Percentiles rank a stretch among this genome's conserved stretches.
phyloP scores from a whole-genome alignment of 2,888 invertebrate genomes.

The Axea sp. region DNA sequence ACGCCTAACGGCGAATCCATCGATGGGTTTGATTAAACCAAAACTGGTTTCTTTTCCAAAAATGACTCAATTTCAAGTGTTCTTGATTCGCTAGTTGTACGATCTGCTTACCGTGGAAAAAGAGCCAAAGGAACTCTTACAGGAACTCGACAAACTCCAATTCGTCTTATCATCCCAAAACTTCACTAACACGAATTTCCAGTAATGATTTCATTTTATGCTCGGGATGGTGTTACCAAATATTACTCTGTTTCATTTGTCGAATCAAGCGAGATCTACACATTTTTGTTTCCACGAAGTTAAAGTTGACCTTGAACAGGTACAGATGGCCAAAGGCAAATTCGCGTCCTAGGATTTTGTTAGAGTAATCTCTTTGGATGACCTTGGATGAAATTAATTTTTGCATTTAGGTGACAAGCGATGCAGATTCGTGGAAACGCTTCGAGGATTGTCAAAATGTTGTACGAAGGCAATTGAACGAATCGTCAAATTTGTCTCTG shows the following conservation, averaged over 20 bases:
- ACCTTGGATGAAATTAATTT: background rate
- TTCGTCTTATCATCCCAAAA: constrained; percentile 47
- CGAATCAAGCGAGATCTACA: no score
- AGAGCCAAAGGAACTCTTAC: constrained; percentile 25
- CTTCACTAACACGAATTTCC: constrained; percentile 53
- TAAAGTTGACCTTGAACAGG: no score
- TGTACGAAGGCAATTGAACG: constrained; percentile 38
- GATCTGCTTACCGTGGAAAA: constrained; percentile 15
- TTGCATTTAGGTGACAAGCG: background rate
- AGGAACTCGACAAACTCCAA: constrained; percentile 52
- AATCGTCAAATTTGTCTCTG: constrained; percentile 59
- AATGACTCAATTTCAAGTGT: constrained; percentile 44
- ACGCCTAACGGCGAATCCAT: no score
- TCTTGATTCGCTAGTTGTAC: constrained; percentile 21
- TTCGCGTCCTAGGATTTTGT: no score
- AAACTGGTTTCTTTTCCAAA: constrained; percentile 16
- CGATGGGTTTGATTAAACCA: no score
- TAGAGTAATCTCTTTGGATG: no score
- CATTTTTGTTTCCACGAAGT: constrained; percentile 4
- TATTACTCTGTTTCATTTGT: constrained; percentile 16
- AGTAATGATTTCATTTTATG: constrained; percentile 51
- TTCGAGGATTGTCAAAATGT: constrained; percentile 36
- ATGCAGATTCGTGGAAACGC: constrained; percentile 29
- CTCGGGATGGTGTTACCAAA: constrained; percentile 39
- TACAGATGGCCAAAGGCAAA: no score